phyloP scores from a whole-genome alignment of 2,888 invertebrate species.

The Ennomos fuscantarius region DNA sequence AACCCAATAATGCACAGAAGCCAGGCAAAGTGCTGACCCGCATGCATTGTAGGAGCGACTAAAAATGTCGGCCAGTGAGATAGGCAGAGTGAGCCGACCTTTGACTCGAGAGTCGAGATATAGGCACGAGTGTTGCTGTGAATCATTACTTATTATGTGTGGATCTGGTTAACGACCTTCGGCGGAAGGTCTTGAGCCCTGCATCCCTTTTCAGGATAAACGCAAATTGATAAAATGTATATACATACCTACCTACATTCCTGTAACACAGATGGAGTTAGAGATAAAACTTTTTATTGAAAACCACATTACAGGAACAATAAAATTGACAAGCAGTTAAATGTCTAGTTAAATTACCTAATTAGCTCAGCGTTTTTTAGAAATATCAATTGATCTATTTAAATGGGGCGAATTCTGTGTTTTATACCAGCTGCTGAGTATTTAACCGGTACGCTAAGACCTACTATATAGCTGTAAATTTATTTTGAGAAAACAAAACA shows the following conservation, averaged over 20 bases:
- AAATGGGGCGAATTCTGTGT: too few species aligned
- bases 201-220: slow-evolving; percentile 25
- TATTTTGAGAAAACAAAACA: too few species aligned
- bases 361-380: too few species aligned
- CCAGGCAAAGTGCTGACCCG: slow-evolving; percentile 41
- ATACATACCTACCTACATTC: not conserved
- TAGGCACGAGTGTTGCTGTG: slow-evolving; percentile 29
- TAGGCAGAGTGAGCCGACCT: slow-evolving; percentile 49
- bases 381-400: too few species aligned
- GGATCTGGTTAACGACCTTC: slow-evolving; percentile 54
- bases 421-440: too few species aligned
- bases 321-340: too few species aligned
- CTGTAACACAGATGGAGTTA: too few species aligned
- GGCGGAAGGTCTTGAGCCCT: slow-evolving; percentile 38
- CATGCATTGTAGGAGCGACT: slow-evolving; percentile 51
- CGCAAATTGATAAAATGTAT: slow-evolving; percentile 9
- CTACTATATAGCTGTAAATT: too few species aligned
- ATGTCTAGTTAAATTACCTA: too few species aligned
- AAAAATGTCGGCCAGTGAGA: slow-evolving; percentile 48
- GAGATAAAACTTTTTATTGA: too few species aligned
- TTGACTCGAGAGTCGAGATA: slow-evolving; percentile 54
- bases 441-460: too few species aligned
- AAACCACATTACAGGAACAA: too few species aligned
- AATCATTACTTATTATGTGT: slow-evolving; percentile 39
- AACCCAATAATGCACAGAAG: slow-evolving; percentile 43